Conservation (phyloP, 2,113 vertebrate genomes). For the Crotalus helleri region DNA sequence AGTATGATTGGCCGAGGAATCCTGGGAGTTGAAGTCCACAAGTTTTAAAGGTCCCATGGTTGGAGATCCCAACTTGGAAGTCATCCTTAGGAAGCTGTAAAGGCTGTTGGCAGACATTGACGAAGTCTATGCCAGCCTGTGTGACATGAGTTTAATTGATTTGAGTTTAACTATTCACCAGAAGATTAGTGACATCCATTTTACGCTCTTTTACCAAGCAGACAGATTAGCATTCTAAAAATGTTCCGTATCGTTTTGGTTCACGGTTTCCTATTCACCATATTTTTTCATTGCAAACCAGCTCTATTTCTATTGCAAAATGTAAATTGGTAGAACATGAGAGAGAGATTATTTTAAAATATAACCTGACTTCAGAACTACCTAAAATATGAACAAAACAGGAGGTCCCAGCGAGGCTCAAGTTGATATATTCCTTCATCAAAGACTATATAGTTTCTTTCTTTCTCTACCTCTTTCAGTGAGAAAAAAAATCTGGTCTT, state of each 20-base stretch:
- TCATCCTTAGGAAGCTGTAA: slow-evolving; percentile 1
- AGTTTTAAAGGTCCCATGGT: neutral
- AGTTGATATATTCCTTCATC: neutral
- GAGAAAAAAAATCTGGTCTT: neutral
- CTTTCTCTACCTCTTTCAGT: neutral
- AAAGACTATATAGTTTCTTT: neutral
- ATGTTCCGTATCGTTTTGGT: neutral
- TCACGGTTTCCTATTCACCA: neutral
- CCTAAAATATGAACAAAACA: neutral
- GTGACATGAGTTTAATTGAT: neutral
- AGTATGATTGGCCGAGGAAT: neutral
- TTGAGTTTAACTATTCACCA: neutral
- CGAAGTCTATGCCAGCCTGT: neutral
- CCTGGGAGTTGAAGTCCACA: neutral
- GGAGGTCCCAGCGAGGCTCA: neutral
- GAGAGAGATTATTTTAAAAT: neutral
- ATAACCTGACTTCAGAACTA: neutral
- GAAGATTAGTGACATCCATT: neutral
- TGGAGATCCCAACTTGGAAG: neutral
- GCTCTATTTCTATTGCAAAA: neutral
- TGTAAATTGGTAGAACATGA: neutral
- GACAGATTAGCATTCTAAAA: neutral
- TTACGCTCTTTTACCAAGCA: neutral
- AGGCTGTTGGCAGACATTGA: neutral
- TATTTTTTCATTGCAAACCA: neutral